Base-by-base conservation (phyloP, 2,113 vertebrate species). In the Alexandromys fortis region DNA sequence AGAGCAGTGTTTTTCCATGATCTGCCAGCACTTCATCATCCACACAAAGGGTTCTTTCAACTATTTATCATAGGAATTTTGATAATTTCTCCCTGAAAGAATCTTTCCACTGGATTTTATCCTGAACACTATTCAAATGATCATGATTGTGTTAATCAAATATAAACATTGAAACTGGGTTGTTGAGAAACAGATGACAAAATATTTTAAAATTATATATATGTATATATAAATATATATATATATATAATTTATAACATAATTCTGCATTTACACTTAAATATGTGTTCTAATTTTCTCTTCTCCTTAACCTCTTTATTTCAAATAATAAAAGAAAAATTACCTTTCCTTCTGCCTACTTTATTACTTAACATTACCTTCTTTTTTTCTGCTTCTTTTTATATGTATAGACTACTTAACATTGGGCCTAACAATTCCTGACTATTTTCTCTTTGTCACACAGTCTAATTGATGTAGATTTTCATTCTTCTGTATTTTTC, bases 1-100 rank as follows among this genome's bases (percentile, higher is more conserved):
- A 95, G n/a, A 89, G 47, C 67, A 96, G 63, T 45, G 89, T 95
- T 94, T 94, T 47, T 76, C 82, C 14, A 73, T 96, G 89, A 96
- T 45, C 89, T 89, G 72, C 30, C 94, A 96, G 86, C 90, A 89
- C 1, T 5, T 35, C 63, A 81, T 85, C 85, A 94, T 81, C 72
- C 90, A 94, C 52, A 93, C 82, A 92, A 91, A 70, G 58, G 17
- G 82, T 96, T 89, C 68, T 92, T 92, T 95, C 13, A 86, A 42
- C 24, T 86, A 38, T 77, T 63, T 88, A 73, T 55, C 26, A 63
- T 28, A 92, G 21, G 13, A 85, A 88, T 76, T 81, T 79, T 85
- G 72, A 91, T 47, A 91, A 21, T 42, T 82, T 85, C 70, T 92
- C 76, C 58, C 42, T 61, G 76, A 96, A n/a, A 17, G 1, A 4